phyloP scores from a whole-genome alignment of 2,113 vertebrate species.

The Cryptomyrus ogoouensis region DNA sequence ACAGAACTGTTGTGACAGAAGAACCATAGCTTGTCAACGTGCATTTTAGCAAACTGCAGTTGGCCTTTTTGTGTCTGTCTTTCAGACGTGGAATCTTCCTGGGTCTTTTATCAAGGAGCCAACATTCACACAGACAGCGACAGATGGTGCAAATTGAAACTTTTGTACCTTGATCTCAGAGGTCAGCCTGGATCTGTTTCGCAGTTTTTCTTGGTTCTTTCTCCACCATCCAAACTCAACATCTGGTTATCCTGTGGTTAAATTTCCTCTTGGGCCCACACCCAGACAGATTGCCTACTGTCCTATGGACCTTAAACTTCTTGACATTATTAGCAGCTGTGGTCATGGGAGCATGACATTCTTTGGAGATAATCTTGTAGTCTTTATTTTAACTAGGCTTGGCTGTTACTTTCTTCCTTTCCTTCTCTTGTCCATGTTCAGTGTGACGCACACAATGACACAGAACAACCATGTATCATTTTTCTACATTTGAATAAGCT shows the following conservation, averaged over 20 bases:
- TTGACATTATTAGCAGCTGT: background rate
- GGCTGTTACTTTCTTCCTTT: background rate
- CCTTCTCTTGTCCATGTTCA: background rate
- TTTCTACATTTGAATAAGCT: background rate
- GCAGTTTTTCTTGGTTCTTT: background rate
- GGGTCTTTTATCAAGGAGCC: background rate
- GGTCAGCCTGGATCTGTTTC: background rate
- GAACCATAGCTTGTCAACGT: background rate
- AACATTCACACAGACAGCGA: background rate
- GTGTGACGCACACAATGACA: background rate
- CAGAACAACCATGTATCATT: background rate
- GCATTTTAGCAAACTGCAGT: background rate
- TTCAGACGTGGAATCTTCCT: background rate
- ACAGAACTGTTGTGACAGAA: background rate
- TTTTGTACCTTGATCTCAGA: background rate
- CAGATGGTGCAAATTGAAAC: background rate
- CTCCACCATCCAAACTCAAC: background rate
- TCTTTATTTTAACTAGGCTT: background rate
- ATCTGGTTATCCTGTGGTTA: background rate
- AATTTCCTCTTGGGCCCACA: background rate
- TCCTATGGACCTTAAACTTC: background rate
- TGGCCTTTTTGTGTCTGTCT: background rate
- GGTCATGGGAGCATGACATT: background rate
- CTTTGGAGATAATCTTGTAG: background rate
- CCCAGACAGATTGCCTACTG: background rate